Conservation (phyloP, 2,113 vertebrate species). For the Microcebus murinus region DNA sequence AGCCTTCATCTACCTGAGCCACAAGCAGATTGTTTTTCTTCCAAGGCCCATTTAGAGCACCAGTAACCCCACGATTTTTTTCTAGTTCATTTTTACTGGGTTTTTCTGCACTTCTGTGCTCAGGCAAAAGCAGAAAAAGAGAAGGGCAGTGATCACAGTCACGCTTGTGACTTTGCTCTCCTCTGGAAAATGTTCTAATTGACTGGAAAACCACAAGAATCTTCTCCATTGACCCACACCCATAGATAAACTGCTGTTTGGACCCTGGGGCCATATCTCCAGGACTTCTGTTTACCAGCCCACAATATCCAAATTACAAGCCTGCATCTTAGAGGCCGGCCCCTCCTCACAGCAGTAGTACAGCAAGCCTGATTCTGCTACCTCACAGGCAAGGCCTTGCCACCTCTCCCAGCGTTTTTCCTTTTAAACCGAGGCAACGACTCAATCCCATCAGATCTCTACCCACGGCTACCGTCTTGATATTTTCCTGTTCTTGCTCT, state of each 20-base stretch:
- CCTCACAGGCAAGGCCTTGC: background rate
- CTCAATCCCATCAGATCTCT: background rate
- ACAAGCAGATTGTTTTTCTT: background rate
- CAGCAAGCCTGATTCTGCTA: background rate
- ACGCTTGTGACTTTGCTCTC: background rate
- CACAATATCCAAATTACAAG: background rate
- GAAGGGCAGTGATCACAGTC: background rate
- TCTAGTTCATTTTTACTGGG: background rate
- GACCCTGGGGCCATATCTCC: background rate
- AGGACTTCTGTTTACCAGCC: background rate
- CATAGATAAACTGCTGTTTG: background rate
- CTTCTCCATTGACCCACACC: background rate
- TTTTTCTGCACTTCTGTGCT: background rate
- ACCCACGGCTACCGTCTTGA: rapidly evolving
- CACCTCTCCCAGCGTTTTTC: background rate
- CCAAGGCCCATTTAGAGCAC: background rate
- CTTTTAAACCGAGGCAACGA: background rate
- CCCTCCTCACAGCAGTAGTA: background rate
- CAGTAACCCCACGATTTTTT: background rate
- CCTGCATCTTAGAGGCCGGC: background rate
- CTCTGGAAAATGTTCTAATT: slow-evolving; percentile 1
- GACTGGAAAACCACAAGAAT: background rate
- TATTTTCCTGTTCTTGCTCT: background rate
- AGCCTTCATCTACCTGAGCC: background rate
- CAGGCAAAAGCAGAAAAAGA: background rate